Conservation (phyloP, 2,888 invertebrate genomes). For the Trilocha varians region DNA sequence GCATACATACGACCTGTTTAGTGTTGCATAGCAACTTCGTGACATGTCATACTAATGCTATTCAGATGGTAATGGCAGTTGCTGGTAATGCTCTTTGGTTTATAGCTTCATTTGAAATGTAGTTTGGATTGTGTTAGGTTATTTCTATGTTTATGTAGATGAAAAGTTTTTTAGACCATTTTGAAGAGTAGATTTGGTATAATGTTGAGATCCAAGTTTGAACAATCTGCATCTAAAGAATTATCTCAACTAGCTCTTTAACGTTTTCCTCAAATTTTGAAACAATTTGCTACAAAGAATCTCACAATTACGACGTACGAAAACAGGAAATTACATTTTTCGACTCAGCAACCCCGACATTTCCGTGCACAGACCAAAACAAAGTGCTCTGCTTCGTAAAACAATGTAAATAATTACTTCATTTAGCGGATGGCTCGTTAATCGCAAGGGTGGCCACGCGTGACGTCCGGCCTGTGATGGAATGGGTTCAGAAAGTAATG, state of each 20-base stretch:
- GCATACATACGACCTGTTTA: conserved; percentile 55
- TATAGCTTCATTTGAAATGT: too few relatives aligned
- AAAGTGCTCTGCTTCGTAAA: conserved; percentile 4
- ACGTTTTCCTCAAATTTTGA: too few relatives aligned
- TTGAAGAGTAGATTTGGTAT: too few relatives aligned
- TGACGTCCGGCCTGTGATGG: conserved; percentile 44
- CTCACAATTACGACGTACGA: too few relatives aligned
- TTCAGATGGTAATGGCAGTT: conserved; percentile 14
- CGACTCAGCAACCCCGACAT: background rate
- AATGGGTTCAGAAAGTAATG: background rate
- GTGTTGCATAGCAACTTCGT: conserved; percentile 47
- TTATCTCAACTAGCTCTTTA: too few relatives aligned
- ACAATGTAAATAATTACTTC: conserved; percentile 17
- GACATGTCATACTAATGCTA: conserved; percentile 42
- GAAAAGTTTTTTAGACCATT: too few relatives aligned
- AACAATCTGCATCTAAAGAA: too few relatives aligned
- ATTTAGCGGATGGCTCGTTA: conserved; percentile 28
- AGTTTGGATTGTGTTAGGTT: too few relatives aligned
- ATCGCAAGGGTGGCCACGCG: conserved; percentile 29
- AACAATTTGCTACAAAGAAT: too few relatives aligned
- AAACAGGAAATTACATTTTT: background rate
- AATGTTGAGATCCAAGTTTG: too few relatives aligned
- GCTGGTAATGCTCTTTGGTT: too few relatives aligned
- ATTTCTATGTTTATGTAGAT: too few relatives aligned
- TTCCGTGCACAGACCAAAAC: background rate